Evolutionary conservation across 1,140 invertebrate genomes (phyloP).

Genomic region (Papilio machaon): DNA sequence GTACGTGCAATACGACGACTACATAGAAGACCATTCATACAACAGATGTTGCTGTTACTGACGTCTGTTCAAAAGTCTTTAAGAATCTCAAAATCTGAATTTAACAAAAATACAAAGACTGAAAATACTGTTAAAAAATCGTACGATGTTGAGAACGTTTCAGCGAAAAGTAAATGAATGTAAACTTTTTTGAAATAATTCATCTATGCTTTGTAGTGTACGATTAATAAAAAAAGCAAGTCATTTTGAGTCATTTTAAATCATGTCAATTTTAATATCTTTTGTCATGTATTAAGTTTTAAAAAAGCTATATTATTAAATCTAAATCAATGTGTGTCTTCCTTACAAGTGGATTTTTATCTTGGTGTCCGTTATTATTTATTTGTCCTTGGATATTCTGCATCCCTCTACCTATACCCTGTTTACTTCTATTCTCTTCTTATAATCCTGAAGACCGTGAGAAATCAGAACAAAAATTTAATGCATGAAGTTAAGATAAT

Average conservation of each 20-base stretch:
- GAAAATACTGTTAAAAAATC: too few relatives aligned
- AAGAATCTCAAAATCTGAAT: too few relatives aligned
- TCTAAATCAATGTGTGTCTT: constrained; percentile 8
- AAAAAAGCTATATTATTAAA: not conserved
- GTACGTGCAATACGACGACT: too few relatives aligned
- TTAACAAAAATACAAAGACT: too few relatives aligned
- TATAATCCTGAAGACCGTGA: not conserved
- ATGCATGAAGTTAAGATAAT: not conserved
- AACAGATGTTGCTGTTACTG: too few relatives aligned
- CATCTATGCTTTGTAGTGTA: not conserved
- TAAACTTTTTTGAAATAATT: not conserved
- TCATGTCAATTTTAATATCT: not conserved
- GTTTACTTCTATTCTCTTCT: not conserved
- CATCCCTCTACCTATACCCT: not conserved
- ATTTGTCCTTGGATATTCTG: constrained; percentile 17
- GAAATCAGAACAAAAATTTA: not conserved
- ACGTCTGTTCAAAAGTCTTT: too few relatives aligned
- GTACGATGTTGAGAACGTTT: too few relatives aligned
- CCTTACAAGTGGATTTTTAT: not conserved
- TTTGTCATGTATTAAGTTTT: not conserved
- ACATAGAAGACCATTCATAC: too few relatives aligned
- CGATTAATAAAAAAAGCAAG: not conserved
- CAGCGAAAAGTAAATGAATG: not conserved
- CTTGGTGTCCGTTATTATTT: constrained; percentile 10
- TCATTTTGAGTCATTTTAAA: too few relatives aligned